phyloP scores from a whole-genome alignment of 2,888 invertebrate species.

The Lordiphosa andalusiaca region DNA sequence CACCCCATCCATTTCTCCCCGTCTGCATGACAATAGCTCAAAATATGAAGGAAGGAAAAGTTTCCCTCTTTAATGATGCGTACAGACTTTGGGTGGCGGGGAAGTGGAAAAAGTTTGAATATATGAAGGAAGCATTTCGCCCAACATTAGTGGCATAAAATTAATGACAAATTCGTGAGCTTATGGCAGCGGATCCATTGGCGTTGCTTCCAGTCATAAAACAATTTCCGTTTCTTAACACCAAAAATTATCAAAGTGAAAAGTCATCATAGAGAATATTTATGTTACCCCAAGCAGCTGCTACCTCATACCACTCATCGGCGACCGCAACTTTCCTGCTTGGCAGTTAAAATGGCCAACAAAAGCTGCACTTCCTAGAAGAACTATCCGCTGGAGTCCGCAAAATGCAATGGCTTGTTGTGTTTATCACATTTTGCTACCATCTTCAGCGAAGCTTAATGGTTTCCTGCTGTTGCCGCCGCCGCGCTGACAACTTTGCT shows the following conservation, averaged over 20 bases:
- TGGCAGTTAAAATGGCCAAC: conserved; percentile 36
- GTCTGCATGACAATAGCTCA: conserved; percentile 28
- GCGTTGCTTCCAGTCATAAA: conserved; percentile 43
- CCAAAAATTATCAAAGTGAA: background rate
- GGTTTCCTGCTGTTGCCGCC: conserved; percentile 47
- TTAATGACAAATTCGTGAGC: conserved; percentile 65
- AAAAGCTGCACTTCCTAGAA: conserved; percentile 52
- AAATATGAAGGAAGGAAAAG: conserved; percentile 34
- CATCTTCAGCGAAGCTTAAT: conserved; percentile 53
- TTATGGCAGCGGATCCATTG: conserved; percentile 34
- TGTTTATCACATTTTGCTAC: conserved; percentile 59
- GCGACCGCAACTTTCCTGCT: conserved; percentile 43
- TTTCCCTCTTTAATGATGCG: conserved; percentile 15
- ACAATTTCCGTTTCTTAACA: conserved; percentile 8
- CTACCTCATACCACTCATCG: conserved; percentile 6
- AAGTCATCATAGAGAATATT: no score
- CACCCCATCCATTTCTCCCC: conserved; percentile 1
- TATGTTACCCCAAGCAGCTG: no score
- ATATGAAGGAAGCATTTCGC: conserved; percentile 18
- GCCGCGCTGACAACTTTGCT: conserved; percentile 33
- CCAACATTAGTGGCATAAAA: conserved; percentile 62
- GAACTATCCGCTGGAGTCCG: conserved; percentile 42
- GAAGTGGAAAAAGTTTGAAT: conserved; percentile 37
- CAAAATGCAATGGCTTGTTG: conserved; percentile 49
- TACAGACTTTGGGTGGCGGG: conserved; percentile 8